Evolutionary conservation across 2,113 vertebrate genomes (phyloP), one percentile per base, ranked within the genome.

Genomic region (Lophochroa leadbeateri): DNA sequence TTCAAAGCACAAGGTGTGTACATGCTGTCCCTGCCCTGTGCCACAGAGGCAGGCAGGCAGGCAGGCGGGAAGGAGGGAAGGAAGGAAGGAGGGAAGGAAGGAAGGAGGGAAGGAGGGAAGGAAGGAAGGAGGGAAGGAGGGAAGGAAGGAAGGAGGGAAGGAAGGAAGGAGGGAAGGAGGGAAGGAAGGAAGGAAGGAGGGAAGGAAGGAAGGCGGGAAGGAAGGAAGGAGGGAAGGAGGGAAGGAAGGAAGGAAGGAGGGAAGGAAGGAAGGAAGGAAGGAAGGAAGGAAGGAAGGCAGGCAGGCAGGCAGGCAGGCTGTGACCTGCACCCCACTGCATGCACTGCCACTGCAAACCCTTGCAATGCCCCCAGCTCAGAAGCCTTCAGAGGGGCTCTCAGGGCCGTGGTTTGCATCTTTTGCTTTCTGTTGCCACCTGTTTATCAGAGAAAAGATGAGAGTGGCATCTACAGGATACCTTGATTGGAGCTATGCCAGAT

Each of bases 241-340:
- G 39, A 41, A 5, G 39, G 39, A 41, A 13, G 39, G 39, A 41
- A 5, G 39, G 39, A 41, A 13, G 39, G 39, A 41, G 13, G 39
- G 39, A 41, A 44, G 28, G 74, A 79, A 57, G 55, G 69, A 85
- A 92, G 13, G 53, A 37, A 37, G 37, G 37, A 37, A 13, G 39
- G 39, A 41, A 41, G 39, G 39, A 13, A 52, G 28, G 74, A 85
- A 61, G 55, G 69, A 37, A 37, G 37, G 37, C 4, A 37, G 37
- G 37, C 9, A 52, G 28, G 74, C 76, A 61, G 55, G 69, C 82
- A 92, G 13, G 53, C 60, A 43, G 37, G n/a, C 58, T n/a, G 37
- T 57, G 68, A 46, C 19, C 25, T 63, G 50, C 25, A 74, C 24
- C 33, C 33, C n/a, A 35, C 11, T 2, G 0, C 53, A 16, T 0